Evolutionary conservation across 2,888 invertebrate genomes (phyloP).

Genomic region (Philhelius pedissequus): DNA sequence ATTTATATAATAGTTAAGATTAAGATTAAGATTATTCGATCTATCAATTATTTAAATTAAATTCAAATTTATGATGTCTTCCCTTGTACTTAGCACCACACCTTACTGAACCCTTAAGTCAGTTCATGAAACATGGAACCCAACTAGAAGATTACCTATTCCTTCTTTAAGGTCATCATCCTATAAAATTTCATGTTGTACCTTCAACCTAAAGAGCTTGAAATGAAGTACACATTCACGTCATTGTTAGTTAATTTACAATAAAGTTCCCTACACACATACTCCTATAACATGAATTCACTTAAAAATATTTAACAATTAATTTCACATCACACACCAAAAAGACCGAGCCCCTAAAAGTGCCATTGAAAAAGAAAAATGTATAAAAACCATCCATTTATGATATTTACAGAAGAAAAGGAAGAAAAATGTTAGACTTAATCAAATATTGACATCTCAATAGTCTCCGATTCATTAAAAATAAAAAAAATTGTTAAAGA

Average conservation of each 20-base stretch:
- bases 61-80: too few relatives aligned
- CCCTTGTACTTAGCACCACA: neutral
- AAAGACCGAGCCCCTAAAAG: slow-evolving; percentile 12
- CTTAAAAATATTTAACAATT: slow-evolving; percentile 45
- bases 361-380: neutral
- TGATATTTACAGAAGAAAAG: slow-evolving; percentile 6
- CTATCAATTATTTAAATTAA: too few relatives aligned
- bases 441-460: slow-evolving; percentile 69
- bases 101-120: neutral
- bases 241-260: slow-evolving; percentile 15
- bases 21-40: too few relatives aligned
- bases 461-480: slow-evolving; percentile 64
- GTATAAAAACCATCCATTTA: slow-evolving; percentile 14
- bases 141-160: neutral
- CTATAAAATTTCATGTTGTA: neutral
- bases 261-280: neutral
- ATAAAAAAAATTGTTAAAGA: neutral
- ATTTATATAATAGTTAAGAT: too few relatives aligned
- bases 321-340: slow-evolving; percentile 56
- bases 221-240: slow-evolving; percentile 3
- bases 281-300: slow-evolving; percentile 12
- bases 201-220: neutral
- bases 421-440: slow-evolving; percentile 51
- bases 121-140: neutral
- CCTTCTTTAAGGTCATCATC: neutral